Conservation (phyloP, 1,140 invertebrate genomes). For the Ptiloglossa arizonensis region DNA sequence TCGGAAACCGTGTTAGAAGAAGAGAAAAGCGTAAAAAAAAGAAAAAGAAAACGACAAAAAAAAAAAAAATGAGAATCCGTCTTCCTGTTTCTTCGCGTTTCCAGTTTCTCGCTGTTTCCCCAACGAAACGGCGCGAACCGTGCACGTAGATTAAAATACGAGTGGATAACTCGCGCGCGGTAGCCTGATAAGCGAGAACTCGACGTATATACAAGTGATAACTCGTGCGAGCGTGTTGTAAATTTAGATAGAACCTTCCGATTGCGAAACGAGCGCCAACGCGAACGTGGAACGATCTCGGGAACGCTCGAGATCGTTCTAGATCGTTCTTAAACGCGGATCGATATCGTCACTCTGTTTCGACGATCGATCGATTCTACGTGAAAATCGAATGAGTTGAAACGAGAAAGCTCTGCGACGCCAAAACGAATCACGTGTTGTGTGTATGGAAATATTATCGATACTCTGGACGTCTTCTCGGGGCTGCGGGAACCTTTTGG, state of each 20-base stretch:
- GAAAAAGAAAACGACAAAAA: no score
- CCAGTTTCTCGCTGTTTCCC: conserved; percentile 52
- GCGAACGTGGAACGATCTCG: not conserved
- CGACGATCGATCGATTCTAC: no score
- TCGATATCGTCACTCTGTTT: not conserved
- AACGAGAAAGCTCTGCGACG: no score
- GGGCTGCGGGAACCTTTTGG: no score
- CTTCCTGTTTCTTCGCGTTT: conserved; percentile 59
- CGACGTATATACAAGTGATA: conserved; percentile 41
- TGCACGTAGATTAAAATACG: conserved; percentile 36
- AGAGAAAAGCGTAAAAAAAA: conserved; percentile 13
- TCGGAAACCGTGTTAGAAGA: conserved; percentile 20
- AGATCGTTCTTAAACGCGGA: not conserved
- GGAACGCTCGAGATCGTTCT: conserved; percentile 17
- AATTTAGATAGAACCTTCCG: conserved; percentile 46
- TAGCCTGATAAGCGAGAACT: conserved; percentile 36
- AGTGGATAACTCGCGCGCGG: conserved; percentile 8
- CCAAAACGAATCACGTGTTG: no score
- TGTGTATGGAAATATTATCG: no score
- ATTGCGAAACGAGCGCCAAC: conserved; percentile 44
- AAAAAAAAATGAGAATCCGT: no score
- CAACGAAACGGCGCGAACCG: conserved; percentile 23
- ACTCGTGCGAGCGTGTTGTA: conserved; percentile 41
- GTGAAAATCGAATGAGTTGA: no score
- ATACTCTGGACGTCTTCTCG: no score